Conservation (phyloP, 2,113 vertebrate species). For the Galbula dea region DNA sequence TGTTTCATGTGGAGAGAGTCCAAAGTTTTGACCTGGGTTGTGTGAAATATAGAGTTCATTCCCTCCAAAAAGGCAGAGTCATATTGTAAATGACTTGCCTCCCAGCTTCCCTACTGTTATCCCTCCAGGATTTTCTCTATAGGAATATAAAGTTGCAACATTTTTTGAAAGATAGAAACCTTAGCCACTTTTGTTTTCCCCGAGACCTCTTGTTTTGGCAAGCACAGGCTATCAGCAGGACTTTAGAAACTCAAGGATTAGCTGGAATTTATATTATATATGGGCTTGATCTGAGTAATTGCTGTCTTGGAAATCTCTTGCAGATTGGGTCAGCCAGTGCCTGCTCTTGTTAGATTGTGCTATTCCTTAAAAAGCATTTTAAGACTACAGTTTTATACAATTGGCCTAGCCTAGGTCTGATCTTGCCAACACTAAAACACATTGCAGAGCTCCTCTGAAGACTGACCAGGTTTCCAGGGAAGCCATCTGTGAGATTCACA, state of each 20-base stretch:
- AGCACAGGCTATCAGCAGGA: background rate
- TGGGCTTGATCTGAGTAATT: background rate
- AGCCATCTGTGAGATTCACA: background rate
- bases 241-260: background rate
- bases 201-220: background rate
- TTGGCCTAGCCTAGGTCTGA: background rate
- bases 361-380: background rate
- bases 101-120: background rate
- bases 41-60: background rate
- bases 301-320: background rate
- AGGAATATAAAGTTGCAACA: background rate
- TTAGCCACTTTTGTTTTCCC: background rate
- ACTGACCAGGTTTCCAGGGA: rapidly evolving
- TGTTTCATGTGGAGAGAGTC: rapidly evolving
- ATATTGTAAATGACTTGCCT: background rate
- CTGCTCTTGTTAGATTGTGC: background rate
- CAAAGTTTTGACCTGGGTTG: background rate
- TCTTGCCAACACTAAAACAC: background rate
- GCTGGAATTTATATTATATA: background rate
- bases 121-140: background rate
- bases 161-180: background rate
- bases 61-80: background rate
- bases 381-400: background rate
- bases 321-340: background rate
- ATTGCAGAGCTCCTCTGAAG: background rate